These are phyloP conservation scores for Drosophila rellima DNA, from an alignment of 2,888 invertebrate species.

Conservation along the genomic window DNA sequence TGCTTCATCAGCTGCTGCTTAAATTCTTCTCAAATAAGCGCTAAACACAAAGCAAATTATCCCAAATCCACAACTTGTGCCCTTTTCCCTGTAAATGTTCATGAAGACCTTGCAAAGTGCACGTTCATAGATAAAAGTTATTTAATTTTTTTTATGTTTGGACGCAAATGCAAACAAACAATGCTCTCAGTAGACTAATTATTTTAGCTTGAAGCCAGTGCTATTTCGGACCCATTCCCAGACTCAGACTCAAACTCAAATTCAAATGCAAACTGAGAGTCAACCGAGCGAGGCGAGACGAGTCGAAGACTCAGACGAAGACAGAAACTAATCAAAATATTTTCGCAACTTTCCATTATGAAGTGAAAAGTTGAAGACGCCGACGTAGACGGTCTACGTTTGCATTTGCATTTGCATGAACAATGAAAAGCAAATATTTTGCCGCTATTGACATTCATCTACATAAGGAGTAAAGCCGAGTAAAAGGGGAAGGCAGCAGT, in stretches of 20 bases:
- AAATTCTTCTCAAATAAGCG: slow-evolving; percentile 1
- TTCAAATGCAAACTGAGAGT: slow-evolving; percentile 22
- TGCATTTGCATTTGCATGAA: slow-evolving; percentile 80
- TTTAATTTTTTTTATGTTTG: slow-evolving; percentile 36
- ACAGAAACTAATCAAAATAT: slow-evolving; percentile 79
- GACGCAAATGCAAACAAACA: slow-evolving; percentile 77
- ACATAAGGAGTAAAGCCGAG: slow-evolving; percentile 45
- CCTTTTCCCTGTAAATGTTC: neutral
- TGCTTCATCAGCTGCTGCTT: neutral
- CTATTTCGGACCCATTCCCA: slow-evolving; percentile 28
- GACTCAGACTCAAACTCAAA: slow-evolving; percentile 18
- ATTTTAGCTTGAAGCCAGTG: slow-evolving; percentile 64
- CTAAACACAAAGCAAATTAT: slow-evolving; percentile 47
- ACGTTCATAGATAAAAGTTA: slow-evolving; percentile 68
- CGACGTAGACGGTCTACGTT: slow-evolving; percentile 65
- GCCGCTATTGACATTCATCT: slow-evolving; percentile 80
- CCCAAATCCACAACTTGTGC: slow-evolving; percentile 21
- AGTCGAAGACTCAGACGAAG: slow-evolving; percentile 18
- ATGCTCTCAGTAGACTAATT: slow-evolving; percentile 80
- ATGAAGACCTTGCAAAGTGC: slow-evolving; percentile 61
- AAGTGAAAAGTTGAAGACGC: slow-evolving; percentile 80
- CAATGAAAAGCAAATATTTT: slow-evolving; percentile 82
- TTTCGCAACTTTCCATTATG: slow-evolving; percentile 82
- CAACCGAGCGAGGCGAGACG: slow-evolving; percentile 10
- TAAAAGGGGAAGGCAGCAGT: neutral